phyloP scores from a whole-genome alignment of 1,140 invertebrate genomes.

The Drosophila tropicalis region DNA sequence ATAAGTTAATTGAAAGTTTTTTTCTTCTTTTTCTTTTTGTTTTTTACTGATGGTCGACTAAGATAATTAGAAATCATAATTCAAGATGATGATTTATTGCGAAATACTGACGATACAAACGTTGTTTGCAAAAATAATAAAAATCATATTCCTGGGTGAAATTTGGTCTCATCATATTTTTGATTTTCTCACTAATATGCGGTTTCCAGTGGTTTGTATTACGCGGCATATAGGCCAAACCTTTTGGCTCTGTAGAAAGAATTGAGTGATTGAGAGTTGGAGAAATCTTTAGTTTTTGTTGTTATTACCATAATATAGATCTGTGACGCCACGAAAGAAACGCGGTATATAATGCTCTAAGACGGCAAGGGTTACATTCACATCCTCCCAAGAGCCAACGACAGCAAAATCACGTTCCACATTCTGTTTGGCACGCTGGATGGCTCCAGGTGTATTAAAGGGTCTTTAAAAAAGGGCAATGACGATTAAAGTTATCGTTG shows the following conservation, averaged over 20 bases:
- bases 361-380: conserved; percentile 91
- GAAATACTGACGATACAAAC: conserved; percentile 67
- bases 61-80: conserved; percentile 1
- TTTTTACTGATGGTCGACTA: no score
- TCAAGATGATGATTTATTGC: conserved; percentile 55
- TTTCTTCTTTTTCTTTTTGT: background rate
- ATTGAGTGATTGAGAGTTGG: background rate
- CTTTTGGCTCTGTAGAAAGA: conserved; percentile 32
- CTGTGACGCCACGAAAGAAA: conserved; percentile 90
- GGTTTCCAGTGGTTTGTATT: conserved; percentile 71
- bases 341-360: conserved; percentile 91
- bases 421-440: conserved; percentile 91
- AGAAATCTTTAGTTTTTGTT: no score
- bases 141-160: conserved; percentile 72
- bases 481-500: no score
- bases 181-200: conserved; percentile 49
- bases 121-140: conserved; percentile 71
- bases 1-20: conserved; percentile 29
- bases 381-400: conserved; percentile 91
- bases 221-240: conserved; percentile 35
- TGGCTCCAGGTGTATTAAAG: conserved; percentile 90
- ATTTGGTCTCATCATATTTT: conserved; percentile 52
- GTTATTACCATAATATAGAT: conserved; percentile 89
- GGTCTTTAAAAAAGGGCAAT: conserved; percentile 83
- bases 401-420: conserved; percentile 93